Evolutionary conservation across 1,140 invertebrate genomes (phyloP), one percentile per base, ranked within the genome.

Genomic region (Ruditapes philippinarum): DNA sequence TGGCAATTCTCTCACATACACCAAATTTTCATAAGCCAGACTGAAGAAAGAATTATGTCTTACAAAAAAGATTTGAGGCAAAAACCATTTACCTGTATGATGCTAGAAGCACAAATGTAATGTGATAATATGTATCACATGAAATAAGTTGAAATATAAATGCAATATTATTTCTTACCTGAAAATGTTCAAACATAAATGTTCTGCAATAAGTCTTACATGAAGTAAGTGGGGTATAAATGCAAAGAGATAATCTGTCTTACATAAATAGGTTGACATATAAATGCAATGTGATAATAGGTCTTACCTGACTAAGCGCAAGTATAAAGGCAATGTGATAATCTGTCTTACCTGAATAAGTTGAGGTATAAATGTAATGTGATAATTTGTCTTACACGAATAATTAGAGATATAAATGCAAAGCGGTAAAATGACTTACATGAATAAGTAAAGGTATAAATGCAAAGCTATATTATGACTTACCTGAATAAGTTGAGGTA

Each of bases 281-380:
- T 45, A 45, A 45, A 45, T 25, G 4, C 57, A 28, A 62, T 62
- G 57, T 28, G 57, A 62, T 62, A n/a, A 62, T 28, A n/a, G 25
- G 25, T 28, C 11, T 54, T 22, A 62, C 57, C 57, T 62, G 57
- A 22, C 9, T 62, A 4, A 62, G 57, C 22, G 9, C 3, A 19
- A 22, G 51, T 57, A 57, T 57, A 45, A 45, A 45, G 5, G 22
- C 51, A 57, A 62, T 62, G 57, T 28, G 57, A 62, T 62, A n/a
- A 62, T 28, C 57, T 62, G 57, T 28, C 4, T 49, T 78, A 95
- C 95, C 96, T 99, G 98, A 42, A 99, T 97, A 38, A 99, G 96
- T 94, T 99, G 99, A 0, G 99, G 99, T 85, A 99, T 95, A 95
- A 98, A 98, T 95, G 99, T 98, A 31, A 98, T 97, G 11, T 99